Conservation (phyloP, 2,888 invertebrate species). For the Harpalus rufipes region DNA sequence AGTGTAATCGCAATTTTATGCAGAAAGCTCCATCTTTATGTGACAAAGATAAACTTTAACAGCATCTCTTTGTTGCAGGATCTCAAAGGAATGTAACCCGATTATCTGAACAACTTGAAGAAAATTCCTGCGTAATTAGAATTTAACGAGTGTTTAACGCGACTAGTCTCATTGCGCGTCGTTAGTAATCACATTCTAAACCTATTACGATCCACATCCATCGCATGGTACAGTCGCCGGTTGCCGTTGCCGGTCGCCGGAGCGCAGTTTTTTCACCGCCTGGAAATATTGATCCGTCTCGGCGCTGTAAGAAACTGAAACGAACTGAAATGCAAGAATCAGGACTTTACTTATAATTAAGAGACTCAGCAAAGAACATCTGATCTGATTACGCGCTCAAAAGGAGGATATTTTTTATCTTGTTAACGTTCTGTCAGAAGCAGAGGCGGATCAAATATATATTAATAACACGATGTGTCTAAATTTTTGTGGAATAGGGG, state of each 20-base stretch:
- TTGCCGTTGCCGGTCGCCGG: background rate
- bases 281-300: slow-evolving; percentile 15
- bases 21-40: background rate
- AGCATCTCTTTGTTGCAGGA: background rate
- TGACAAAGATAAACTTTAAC: background rate
- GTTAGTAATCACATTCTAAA: slow-evolving; percentile 29
- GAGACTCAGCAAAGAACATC: background rate
- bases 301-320: slow-evolving; percentile 7
- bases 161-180: slow-evolving; percentile 2
- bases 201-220: slow-evolving; percentile 7
- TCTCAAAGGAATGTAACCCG: slow-evolving; percentile 26
- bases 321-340: slow-evolving; percentile 26
- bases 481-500: too few species aligned
- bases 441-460: background rate
- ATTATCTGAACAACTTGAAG: slow-evolving; percentile 17
- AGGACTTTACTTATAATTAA: slow-evolving; percentile 7
- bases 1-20: background rate
- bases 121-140: slow-evolving; percentile 17
- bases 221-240: slow-evolving; percentile 7
- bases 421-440: background rate
- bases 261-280: slow-evolving; percentile 16
- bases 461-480: too few species aligned
- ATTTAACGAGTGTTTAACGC: slow-evolving; percentile 22
- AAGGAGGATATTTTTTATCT: slow-evolving; percentile 7
- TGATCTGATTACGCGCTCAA: slow-evolving; percentile 10